phyloP scores from a whole-genome alignment of 2,113 vertebrate genomes.

The Hirundichthys speculiger region DNA sequence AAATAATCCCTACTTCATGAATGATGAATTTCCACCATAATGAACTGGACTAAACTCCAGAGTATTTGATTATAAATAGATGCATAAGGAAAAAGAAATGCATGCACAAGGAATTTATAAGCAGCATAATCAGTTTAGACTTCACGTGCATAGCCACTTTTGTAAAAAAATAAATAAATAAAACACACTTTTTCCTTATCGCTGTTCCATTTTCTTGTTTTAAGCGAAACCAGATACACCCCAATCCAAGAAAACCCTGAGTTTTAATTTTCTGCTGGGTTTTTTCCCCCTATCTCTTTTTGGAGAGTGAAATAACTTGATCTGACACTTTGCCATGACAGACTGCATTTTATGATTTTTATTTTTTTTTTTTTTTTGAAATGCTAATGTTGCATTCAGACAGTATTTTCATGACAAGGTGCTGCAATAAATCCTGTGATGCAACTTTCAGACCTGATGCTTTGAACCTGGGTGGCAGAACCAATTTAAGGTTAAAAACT shows the following conservation, averaged over 20 bases:
- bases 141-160: background rate
- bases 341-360: conserved; percentile 13
- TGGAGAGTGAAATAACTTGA: conserved; percentile 7
- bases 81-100: too few species aligned
- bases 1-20: too few species aligned
- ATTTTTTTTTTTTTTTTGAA: conserved; percentile 7
- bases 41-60: too few species aligned
- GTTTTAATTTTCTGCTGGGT: background rate
- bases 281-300: background rate
- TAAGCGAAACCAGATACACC: too few species aligned
- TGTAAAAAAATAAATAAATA: too few species aligned
- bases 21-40: too few species aligned
- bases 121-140: background rate
- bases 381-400: conserved; percentile 32
- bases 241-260: background rate
- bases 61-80: too few species aligned
- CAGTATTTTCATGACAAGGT: conserved; percentile 35
- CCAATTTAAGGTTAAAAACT: conserved; percentile 25
- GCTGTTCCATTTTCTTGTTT: background rate
- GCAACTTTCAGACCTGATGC: conserved; percentile 28
- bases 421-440: conserved; percentile 26
- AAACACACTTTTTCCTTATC: background rate
- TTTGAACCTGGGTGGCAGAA: conserved; percentile 42
- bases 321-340: conserved; percentile 13
- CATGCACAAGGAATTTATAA: too few species aligned